Evolutionary conservation across 2,113 vertebrate genomes (phyloP), one percentile per base, ranked within the genome.

Genomic region (Aptenodytes forsteri): DNA sequence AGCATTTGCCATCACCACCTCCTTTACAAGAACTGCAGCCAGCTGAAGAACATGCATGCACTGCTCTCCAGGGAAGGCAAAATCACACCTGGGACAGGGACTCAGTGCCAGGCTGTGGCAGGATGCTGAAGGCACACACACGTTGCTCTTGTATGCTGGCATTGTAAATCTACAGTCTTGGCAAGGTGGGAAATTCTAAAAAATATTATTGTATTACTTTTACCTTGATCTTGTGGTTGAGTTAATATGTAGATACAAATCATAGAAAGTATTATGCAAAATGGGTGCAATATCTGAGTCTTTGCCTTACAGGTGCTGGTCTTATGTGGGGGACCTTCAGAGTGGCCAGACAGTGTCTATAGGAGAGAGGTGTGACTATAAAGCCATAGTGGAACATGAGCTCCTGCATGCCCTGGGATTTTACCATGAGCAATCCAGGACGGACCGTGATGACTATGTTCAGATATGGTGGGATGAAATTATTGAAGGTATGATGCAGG

Each of bases 351-450:
- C 10, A 0, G 56, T 99, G 34, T 99, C 99, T 55, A 96, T 99
- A 92, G 99, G 99, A 22, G 1, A 21, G 3, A 91, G 98, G 4
- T 99, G 99, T 93, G 99, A 99, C 95, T 97, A 98, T 49, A 99
- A 99, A 95, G 98, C 98, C 9, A 98, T 98, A 62, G 97, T 99
- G 9, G 98, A 99, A 83, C 99, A 99, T 13, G 99, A 99, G 93
- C 59, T 99, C 5, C 96, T 99, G 29, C 98, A 98, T 11, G 99
- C 99, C 21, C 83, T 99, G 91, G 99, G 99, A 56, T 99, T 99
- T 95, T 99, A 98, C 87, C 98, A 99, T 2, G 98, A 99, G 69
- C 99, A 99, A 96, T 99, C 99, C 12, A 97, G 99, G 59, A 98
- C 93, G 1, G 99, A 99, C 96, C 94, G 98, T 1, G 98, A 99